Evolutionary conservation across 2,113 vertebrate genomes (phyloP), one percentile per base, ranked within the genome.

Genomic region (Charina bottae): DNA sequence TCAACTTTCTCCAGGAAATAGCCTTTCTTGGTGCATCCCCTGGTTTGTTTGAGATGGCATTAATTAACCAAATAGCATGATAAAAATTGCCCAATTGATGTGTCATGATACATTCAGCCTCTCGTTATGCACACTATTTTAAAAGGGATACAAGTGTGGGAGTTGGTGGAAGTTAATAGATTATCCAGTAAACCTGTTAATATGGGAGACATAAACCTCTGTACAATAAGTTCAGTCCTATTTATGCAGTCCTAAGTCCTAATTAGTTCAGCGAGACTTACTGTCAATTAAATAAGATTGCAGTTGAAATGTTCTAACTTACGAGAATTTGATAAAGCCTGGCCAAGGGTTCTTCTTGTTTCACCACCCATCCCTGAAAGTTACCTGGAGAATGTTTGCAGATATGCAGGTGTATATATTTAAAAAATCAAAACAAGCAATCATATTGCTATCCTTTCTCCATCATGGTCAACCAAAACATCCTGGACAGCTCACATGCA

Each of bases 1-100:
- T 96, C 94, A 96, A 96, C 95, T 96, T 96, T 96, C 94, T 93
- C 91, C 91, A 64, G 92, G 94, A 94, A 97, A 94, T 96, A 90
- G 13, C 90, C 94, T 94, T 91, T 90, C 93, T 93, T 89, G 92
- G 94, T 96, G 91, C 90, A 95, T 92, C 33, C 3, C 3, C 2
- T 60, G 55, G 33, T 28, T 72, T 56, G 60, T 64, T 87, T 46
- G 33, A 33, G 53, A 78, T 49, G 54, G 24, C 62, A 87, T 87
- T 78, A 46, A 46, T 91, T 72, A 87, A 60, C n/a, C 12, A 15
- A n/a, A 78, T 28, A 26, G 42, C 5, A 2, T 0, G n/a, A 58
- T 46, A 56, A 46, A 68, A 42, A 91, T 87, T 26, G 13, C 49
- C 33, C 49, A 54, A 24, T 42, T 56, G 13, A n/a, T 46, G 13